A percentile compares a stretch with the other conserved stretches of the same genome.
phyloP scores from a whole-genome alignment of 2,797 vertebrate genomes.

The Peromyscus attwateri region DNA sequence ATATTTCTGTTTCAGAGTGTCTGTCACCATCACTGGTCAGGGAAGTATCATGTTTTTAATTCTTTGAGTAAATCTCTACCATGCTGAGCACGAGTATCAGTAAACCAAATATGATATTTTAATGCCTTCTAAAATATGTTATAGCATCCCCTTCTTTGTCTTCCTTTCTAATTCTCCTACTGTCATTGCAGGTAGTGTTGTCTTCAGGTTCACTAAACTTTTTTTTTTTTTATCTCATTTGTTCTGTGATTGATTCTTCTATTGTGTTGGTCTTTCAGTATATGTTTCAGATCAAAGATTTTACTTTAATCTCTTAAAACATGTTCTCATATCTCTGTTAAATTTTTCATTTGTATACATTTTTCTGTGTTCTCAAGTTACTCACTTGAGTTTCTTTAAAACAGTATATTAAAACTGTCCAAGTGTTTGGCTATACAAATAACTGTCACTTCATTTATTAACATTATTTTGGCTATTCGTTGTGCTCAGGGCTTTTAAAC shows the following conservation, averaged over 20 bases:
- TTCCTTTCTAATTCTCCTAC: not conserved
- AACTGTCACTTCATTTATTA: not conserved
- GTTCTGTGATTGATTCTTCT: not conserved
- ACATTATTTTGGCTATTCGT: not conserved
- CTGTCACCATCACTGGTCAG: not conserved
- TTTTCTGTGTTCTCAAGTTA: not conserved
- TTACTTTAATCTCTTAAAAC: not conserved
- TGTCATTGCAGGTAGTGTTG: not conserved
- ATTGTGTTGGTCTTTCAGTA: not conserved
- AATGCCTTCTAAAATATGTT: not conserved
- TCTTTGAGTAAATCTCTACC: not conserved
- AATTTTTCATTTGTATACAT: not conserved
- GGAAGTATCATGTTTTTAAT: not conserved
- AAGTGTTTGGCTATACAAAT: not conserved
- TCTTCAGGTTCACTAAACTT: not conserved
- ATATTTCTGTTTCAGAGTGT: not conserved
- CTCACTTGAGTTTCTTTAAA: not conserved
- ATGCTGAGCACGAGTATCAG: not conserved
- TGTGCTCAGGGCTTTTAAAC: not conserved
- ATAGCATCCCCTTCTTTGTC: not conserved
- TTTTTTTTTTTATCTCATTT: not conserved
- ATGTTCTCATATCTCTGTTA: not conserved
- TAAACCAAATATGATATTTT: not conserved
- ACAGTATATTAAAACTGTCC: not conserved
- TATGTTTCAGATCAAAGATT: not conserved